A percentile compares a stretch with the other conserved stretches of the same genome.
phyloP scores from a whole-genome alignment of 2,797 vertebrate genomes.

The Enteromius trimaculatus region DNA sequence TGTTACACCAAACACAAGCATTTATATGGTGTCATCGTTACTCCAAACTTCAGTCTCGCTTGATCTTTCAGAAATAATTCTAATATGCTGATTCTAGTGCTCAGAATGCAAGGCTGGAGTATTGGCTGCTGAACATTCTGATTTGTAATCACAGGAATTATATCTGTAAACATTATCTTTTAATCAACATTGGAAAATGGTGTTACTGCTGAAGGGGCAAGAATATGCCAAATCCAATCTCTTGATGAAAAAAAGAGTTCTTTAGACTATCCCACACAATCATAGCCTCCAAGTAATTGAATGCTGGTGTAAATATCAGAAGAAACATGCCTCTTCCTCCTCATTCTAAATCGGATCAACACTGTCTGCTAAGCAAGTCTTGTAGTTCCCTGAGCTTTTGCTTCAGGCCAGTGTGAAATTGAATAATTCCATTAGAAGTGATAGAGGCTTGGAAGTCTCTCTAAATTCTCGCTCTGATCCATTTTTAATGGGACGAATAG shows the following conservation, averaged over 20 bases:
- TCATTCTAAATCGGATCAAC: constrained; percentile 31
- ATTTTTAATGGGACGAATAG: constrained; percentile 79
- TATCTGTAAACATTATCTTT: neutral
- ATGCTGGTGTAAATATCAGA: neutral
- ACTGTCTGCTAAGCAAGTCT: constrained; percentile 23
- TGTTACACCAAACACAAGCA: neutral
- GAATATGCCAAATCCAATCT: neutral
- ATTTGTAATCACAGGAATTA: neutral
- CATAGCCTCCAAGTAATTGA: neutral
- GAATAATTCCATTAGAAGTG: constrained; percentile 64
- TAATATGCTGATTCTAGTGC: neutral
- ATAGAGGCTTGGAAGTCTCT: constrained; percentile 47
- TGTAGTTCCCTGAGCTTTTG: constrained; percentile 28
- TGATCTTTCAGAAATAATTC: neutral
- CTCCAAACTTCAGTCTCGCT: neutral
- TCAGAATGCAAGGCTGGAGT: neutral
- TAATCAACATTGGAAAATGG: neutral
- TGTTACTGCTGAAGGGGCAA: neutral
- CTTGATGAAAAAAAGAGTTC: neutral
- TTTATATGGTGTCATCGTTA: neutral
- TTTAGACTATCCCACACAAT: neutral
- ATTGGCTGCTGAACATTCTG: neutral
- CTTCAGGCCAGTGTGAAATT: constrained; percentile 50
- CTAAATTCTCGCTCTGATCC: constrained; percentile 75
- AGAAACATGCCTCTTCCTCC: neutral